Evolutionary conservation across 1,140 invertebrate genomes (phyloP), one percentile per base, ranked within the genome.

Genomic region (Cherax destructor): DNA sequence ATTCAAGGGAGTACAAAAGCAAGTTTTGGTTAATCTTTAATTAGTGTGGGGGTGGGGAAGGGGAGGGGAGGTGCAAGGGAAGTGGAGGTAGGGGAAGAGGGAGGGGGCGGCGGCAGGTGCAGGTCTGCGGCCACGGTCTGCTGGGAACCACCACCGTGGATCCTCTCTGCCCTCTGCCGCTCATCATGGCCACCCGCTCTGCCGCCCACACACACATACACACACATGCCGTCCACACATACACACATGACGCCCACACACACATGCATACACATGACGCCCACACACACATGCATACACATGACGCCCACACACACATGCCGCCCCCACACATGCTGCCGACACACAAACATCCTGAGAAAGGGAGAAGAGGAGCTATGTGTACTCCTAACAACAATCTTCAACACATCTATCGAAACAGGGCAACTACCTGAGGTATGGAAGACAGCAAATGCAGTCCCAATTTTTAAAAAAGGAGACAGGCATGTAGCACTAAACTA

Each of bases 141-240:
- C 56, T 83, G 80, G 41, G 21, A 83, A 83, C 80, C 52, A 83
- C 52, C 80, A 83, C 80, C 80, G 56, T 83, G 80, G 52, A 59
- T 83, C 80, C 80, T 83, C 80, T 10, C 52, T 21, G 80, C 52
- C 80, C 56, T 61, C 41, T 30, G 80, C 18, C 50, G 30, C 80
- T 4, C 41, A 5, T 7, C 65, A 21, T 21, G 65, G 0, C 21
- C 16, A 24, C 59, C 49, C 24, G 13, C 81, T 56, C 81, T 30
- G 59, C 81, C 30, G 47, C 81, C 4, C 30, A 49, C 56, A 56
- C 61, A 56, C 59, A 69, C 59, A 83, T 83, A 52, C 52, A 83
- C 81, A 83, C 81, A 83, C 59, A 69, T 30, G 30, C 59, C 30
- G 69, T 59, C 61, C 59, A 69, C 59, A 69, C 59, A 61, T 74